A percentile compares a stretch with the other conserved stretches of the same genome.
Evolutionary conservation across 2,113 vertebrate genomes (phyloP).

Genomic region (Coptodon rendalli): DNA sequence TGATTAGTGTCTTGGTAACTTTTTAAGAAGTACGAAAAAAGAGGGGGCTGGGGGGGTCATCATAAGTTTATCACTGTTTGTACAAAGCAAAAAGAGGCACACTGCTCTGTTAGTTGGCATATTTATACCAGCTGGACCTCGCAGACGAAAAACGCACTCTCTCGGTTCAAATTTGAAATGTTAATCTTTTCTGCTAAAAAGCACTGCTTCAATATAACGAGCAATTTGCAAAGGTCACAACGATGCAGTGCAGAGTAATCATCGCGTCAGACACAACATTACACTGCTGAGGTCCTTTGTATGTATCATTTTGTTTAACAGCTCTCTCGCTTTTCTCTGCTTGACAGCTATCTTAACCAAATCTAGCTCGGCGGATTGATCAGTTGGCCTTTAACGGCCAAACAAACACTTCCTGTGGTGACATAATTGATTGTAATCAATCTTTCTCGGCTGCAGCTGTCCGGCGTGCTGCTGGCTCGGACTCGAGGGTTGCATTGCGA

Average conservation of each 20-base stretch:
- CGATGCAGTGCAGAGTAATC: neutral
- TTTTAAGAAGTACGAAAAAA: neutral
- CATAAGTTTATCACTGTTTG: neutral
- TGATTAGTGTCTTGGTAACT: neutral
- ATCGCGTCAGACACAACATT: neutral
- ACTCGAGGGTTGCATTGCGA: neutral
- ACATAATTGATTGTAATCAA: constrained; percentile 46
- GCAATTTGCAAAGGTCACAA: constrained; percentile 28
- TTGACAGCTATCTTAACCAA: constrained; percentile 32
- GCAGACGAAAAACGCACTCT: neutral
- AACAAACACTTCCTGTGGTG: constrained; percentile 31
- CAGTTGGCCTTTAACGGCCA: constrained; percentile 23
- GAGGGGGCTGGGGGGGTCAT: neutral
- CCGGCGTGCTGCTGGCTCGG: neutral
- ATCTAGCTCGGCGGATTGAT: constrained; percentile 30
- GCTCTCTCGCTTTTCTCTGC: neutral
- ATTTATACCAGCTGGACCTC: neutral
- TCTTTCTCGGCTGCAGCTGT: constrained; percentile 1
- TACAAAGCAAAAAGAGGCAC: neutral
- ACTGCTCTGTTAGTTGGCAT: neutral
- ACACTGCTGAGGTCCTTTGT: neutral
- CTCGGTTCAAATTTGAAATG: neutral
- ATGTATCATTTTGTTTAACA: neutral
- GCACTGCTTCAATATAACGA: constrained; percentile 16
- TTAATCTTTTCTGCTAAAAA: constrained; percentile 20